Evolutionary conservation across 2,888 invertebrate species (phyloP), one percentile per base, ranked within the genome.

Genomic region (Coronaproctus castanopsis): DNA sequence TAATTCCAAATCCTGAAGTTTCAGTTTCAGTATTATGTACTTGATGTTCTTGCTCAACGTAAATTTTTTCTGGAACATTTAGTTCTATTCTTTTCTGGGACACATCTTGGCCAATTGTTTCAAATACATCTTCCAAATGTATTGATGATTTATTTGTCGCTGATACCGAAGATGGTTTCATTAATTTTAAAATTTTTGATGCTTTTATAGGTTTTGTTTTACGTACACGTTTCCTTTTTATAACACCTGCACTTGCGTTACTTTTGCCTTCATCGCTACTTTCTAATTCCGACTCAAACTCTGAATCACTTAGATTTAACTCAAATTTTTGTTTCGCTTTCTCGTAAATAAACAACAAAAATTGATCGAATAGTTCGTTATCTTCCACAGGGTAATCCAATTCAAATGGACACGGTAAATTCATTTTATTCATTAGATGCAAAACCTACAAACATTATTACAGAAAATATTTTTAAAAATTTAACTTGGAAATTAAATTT

Each of bases 391-490:
- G 59, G 61, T 67, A 68, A 19, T 71, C 70, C 65, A 73, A 69
- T 20, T 76, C 77, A 73, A 95, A 93, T 1, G 95, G 95, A 52
- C 83, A 80, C 20, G 86, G 83, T 55, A 95, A 72, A 70, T 85
- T 87, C 90, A 95, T 90, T 73, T 85, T 87, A 70, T 95, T 95
- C 93, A 95, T 93, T 57, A 95, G 76, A 74, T 95, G 93, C 54
- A 95, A 69, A 10, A 85, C 80, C 62, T 61, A 36, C 14, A 21
- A 53, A 56, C 21, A n/a, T n/a, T n/a, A n/a, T n/a, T 22, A 21
- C 21, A 2, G 22, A 24, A 77, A 87, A 82, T 50, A 18, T 55
- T 21, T 36, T 36, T 36, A 14, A 59, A n/a, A 10, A 53, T 58
- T 20, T 10, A 54, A 8, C n/a, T n/a, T 21, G 21, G 5, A 3